These are phyloP conservation scores for Neotoxoptera formosana DNA, from an alignment of 1,140 invertebrate genomes.

Conservation along the genomic window DNA sequence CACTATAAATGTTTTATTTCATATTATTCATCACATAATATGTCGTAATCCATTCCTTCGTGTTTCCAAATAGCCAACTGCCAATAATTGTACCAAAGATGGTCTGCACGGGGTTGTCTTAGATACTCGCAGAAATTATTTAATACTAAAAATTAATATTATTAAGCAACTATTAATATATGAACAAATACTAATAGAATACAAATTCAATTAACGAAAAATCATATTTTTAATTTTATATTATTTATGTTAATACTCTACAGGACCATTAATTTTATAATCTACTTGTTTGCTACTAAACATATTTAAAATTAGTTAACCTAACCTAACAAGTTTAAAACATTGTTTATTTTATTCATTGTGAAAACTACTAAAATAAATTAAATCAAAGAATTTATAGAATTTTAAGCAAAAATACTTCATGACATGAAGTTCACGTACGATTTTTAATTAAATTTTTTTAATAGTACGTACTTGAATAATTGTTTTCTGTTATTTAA, in stretches of 20 bases:
- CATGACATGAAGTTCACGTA: no score
- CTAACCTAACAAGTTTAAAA: background rate
- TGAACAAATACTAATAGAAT: background rate
- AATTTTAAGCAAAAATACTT: background rate
- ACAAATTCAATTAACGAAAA: background rate
- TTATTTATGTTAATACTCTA: background rate
- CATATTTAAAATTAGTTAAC: background rate
- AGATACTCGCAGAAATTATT: background rate
- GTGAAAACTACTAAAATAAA: background rate
- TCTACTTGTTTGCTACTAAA: background rate
- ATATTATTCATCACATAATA: background rate
- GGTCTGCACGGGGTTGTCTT: background rate
- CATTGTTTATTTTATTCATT: background rate
- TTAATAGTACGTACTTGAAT: background rate
- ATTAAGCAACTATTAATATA: background rate
- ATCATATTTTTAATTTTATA: background rate
- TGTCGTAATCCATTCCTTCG: background rate
- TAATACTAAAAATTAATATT: background rate
- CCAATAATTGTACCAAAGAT: background rate
- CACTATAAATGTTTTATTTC: background rate
- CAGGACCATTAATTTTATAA: background rate
- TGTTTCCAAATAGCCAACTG: background rate
- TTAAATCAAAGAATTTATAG: background rate
- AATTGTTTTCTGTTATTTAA: background rate
- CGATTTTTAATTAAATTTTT: background rate